phyloP scores from a whole-genome alignment of 2,888 invertebrate species.

The Chelonus formosanus region DNA sequence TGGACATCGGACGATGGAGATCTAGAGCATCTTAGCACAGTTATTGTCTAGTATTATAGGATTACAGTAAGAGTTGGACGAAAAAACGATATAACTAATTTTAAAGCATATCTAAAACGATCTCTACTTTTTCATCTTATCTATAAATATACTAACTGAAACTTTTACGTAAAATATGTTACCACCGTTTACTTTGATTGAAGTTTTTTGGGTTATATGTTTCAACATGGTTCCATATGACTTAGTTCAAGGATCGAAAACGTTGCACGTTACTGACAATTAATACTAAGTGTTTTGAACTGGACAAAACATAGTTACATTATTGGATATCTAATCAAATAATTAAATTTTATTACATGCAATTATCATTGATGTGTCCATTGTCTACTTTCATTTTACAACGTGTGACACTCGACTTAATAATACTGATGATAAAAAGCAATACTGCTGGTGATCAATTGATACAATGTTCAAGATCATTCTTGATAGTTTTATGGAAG shows the following conservation, averaged over 20 bases:
- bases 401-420: slow-evolving; percentile 1
- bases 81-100: slow-evolving; percentile 16
- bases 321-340: background rate
- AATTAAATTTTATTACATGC: slow-evolving; percentile 17
- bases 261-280: slow-evolving; percentile 19
- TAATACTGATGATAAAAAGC: background rate
- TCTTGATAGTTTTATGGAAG: background rate
- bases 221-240: slow-evolving; percentile 27
- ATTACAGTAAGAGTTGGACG: slow-evolving; percentile 43
- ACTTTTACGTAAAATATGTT: slow-evolving; percentile 10
- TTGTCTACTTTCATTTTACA: slow-evolving; percentile 4
- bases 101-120: slow-evolving; percentile 7
- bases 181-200: slow-evolving; percentile 1
- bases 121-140: slow-evolving; percentile 2
- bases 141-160: no score
- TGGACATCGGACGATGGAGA: slow-evolving; percentile 47
- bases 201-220: slow-evolving; percentile 18
- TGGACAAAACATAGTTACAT: slow-evolving; percentile 6
- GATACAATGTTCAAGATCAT: slow-evolving; percentile 11
- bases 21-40: slow-evolving; percentile 60
- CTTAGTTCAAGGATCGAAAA: slow-evolving; percentile 19
- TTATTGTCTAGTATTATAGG: slow-evolving; percentile 53
- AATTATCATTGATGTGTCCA: slow-evolving; percentile 13
- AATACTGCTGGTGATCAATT: background rate
- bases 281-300: slow-evolving; percentile 8